These are phyloP conservation scores for Pterostichus niger DNA, from an alignment of 2,888 invertebrate genomes.

Conservation along the genomic window DNA sequence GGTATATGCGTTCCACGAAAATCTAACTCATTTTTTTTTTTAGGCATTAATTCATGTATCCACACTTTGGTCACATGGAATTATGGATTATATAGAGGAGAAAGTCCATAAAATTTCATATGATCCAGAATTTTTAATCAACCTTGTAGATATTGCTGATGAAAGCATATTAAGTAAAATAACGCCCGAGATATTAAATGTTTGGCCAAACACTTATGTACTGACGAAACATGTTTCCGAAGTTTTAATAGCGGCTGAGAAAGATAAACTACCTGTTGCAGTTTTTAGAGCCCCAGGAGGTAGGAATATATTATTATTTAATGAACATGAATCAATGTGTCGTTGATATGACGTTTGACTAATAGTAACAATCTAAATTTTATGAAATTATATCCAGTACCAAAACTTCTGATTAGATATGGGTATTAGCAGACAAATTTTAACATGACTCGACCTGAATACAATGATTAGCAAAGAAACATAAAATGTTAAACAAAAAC, in stretches of 20 bases:
- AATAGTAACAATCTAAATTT: too few relatives aligned
- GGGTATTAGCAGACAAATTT: too few relatives aligned
- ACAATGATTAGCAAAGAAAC: too few relatives aligned
- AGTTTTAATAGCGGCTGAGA: neutral
- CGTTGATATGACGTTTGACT: too few relatives aligned
- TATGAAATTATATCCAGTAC: too few relatives aligned
- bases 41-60: slow-evolving; percentile 20
- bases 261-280: slow-evolving; percentile 4
- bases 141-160: slow-evolving; percentile 19
- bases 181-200: neutral
- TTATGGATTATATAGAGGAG: slow-evolving; percentile 3
- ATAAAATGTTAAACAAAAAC: too few relatives aligned
- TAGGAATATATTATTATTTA: neutral
- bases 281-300: slow-evolving; percentile 6
- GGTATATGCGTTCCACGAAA: too few relatives aligned
- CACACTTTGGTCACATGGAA: neutral
- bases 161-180: neutral
- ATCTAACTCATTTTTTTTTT: neutral
- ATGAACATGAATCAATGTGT: too few relatives aligned
- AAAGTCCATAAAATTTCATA: neutral
- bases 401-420: too few relatives aligned
- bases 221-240: slow-evolving; percentile 30
- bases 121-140: slow-evolving; percentile 17
- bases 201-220: slow-evolving; percentile 5
- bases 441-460: too few relatives aligned